Evolutionary conservation across 2,888 invertebrate genomes (phyloP).

Genomic region (Frankliniella intonsa): DNA sequence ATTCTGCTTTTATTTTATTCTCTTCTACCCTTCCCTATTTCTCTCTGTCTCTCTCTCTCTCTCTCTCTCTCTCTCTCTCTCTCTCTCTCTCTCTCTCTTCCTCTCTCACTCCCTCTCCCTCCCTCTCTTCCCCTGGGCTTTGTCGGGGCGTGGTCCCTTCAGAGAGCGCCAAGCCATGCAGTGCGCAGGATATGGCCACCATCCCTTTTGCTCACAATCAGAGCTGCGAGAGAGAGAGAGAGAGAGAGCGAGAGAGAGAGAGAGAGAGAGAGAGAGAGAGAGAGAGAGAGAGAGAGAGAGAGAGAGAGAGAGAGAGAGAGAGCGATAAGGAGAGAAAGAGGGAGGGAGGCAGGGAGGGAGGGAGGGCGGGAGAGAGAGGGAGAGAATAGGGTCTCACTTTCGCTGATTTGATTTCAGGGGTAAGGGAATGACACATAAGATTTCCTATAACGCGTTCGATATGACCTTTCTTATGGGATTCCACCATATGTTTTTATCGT

Average conservation of each 20-base stretch:
- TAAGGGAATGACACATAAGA: too few relatives aligned
- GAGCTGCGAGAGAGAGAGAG: too few relatives aligned
- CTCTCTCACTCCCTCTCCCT: background rate
- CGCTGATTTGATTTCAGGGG: background rate
- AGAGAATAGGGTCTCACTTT: background rate
- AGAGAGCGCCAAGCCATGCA: too few relatives aligned
- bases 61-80: slow-evolving; percentile 30
- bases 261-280: slow-evolving; percentile 32
- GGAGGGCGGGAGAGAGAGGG: background rate
- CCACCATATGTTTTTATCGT: too few relatives aligned
- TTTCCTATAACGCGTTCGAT: too few relatives aligned
- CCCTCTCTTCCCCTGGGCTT: background rate
- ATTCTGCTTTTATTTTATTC: background rate
- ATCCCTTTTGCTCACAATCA: too few relatives aligned
- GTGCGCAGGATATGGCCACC: too few relatives aligned
- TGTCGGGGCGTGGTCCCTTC: background rate
- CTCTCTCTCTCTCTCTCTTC: slow-evolving; percentile 15
- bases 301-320: slow-evolving; percentile 32
- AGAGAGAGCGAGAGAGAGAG: slow-evolving; percentile 25
- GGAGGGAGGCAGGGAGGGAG: background rate
- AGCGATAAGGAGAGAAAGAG: background rate
- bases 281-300: slow-evolving; percentile 26
- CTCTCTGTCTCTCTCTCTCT: background rate
- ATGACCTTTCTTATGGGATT: too few relatives aligned
- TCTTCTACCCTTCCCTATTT: background rate